Percentiles rank a stretch among this genome's conserved stretches.
Conservation (phyloP, 2,888 invertebrate species). For the Cotesia congregata region DNA sequence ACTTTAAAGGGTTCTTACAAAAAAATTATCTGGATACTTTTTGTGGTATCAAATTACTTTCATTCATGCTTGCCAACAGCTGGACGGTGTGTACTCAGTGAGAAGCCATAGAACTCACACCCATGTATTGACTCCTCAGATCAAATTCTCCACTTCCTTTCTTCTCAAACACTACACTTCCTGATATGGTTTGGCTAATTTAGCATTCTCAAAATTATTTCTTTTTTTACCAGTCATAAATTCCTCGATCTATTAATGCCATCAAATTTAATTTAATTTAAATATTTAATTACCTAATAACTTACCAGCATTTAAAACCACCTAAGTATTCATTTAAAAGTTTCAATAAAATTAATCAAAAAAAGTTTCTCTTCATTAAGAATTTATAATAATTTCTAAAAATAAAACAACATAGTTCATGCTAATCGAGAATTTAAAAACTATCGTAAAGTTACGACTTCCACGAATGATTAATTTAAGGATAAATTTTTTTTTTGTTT, state of each 20-base stretch:
- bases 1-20: background rate
- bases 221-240: background rate
- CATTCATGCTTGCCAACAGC: background rate
- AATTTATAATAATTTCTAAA: background rate
- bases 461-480: constrained; percentile 1
- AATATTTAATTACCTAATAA: background rate
- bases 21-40: background rate
- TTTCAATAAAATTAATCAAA: background rate
- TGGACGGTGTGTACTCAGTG: background rate
- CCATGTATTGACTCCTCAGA: background rate
- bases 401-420: background rate
- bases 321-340: background rate
- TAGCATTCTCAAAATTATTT: background rate
- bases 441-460: background rate
- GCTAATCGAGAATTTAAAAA: background rate
- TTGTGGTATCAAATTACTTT: background rate
- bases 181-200: background rate
- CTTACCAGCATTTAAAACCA: background rate
- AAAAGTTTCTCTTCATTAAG: background rate
- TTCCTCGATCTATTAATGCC: background rate
- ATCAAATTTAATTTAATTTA: background rate
- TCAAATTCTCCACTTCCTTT: background rate
- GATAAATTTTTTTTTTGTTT: background rate
- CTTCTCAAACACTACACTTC: background rate
- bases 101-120: background rate